Conservation (phyloP, 2,888 invertebrate genomes). For the Lamellibrachia columna region DNA sequence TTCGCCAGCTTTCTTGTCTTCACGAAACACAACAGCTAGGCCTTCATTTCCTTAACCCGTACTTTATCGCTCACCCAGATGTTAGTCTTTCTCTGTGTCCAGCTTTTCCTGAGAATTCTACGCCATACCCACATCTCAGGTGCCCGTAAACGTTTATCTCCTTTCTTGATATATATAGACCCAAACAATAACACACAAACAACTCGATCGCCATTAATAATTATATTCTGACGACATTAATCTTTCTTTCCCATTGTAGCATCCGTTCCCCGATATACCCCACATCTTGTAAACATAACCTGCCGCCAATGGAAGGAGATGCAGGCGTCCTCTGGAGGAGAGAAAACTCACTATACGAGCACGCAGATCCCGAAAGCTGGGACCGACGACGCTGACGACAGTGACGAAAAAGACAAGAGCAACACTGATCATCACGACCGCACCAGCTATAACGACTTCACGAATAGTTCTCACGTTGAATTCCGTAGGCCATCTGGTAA, state of each 20-base stretch:
- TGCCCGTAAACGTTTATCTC: too few species aligned
- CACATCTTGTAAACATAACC: background rate
- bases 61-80: too few species aligned
- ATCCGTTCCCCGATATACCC: background rate
- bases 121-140: too few species aligned
- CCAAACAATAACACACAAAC: background rate
- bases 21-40: too few species aligned
- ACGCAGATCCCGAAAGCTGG: background rate
- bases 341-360: background rate
- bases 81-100: too few species aligned
- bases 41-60: too few species aligned
- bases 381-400: background rate
- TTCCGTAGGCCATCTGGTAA: background rate
- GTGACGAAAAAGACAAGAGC: background rate
- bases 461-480: background rate
- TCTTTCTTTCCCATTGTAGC: background rate
- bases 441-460: background rate
- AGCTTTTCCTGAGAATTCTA: too few species aligned
- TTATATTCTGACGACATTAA: background rate
- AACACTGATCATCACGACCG: background rate
- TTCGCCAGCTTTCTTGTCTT: too few species aligned
- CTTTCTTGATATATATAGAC: too few species aligned
- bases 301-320: background rate
- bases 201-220: background rate
- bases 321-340: background rate